Evolutionary conservation across 2,888 invertebrate genomes (phyloP).

Genomic region (Cephus rjabovi): DNA sequence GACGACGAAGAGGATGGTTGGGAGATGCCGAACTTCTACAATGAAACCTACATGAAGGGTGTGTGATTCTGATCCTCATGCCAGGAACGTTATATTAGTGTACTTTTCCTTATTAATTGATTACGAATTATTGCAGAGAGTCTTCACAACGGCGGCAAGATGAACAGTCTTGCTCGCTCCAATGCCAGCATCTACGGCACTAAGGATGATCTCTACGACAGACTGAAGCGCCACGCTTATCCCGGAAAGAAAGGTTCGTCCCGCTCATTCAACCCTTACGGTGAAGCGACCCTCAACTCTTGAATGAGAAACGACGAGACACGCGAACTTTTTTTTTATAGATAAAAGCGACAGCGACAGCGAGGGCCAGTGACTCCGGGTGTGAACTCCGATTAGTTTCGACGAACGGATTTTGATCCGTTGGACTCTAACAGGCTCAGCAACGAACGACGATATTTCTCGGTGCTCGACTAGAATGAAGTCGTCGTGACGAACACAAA

Average conservation of each 20-base stretch:
- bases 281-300: background rate
- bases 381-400: conserved; percentile 17
- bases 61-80: conserved; percentile 46
- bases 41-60: conserved; percentile 96
- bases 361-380: conserved; percentile 82
- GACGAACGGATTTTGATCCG: background rate
- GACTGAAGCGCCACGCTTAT: conserved; percentile 95
- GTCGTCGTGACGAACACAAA: no score
- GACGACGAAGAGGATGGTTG: conserved; percentile 96
- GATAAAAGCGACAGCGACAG: conserved; percentile 96
- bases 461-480: no score
- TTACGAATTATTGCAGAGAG: conserved; percentile 67
- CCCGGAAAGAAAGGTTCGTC: conserved; percentile 91
- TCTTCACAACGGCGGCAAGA: conserved; percentile 87
- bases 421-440: conserved; percentile 8
- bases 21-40: conserved; percentile 98
- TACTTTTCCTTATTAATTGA: background rate
- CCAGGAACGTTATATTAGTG: conserved; percentile 3
- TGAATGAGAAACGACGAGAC: conserved; percentile 7
- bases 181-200: conserved; percentile 95
- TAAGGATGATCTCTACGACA: conserved; percentile 94
- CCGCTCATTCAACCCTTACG: conserved; percentile 8
- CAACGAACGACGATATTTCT: no score
- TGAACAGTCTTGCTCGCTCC: conserved; percentile 92
- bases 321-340: conserved; percentile 67